Evolutionary conservation across 30 jellyfish, hydroid and myxozoan genomes (phyloP), one percentile per base, ranked within the genome.

Genomic region (Aurelia sp.): DNA sequence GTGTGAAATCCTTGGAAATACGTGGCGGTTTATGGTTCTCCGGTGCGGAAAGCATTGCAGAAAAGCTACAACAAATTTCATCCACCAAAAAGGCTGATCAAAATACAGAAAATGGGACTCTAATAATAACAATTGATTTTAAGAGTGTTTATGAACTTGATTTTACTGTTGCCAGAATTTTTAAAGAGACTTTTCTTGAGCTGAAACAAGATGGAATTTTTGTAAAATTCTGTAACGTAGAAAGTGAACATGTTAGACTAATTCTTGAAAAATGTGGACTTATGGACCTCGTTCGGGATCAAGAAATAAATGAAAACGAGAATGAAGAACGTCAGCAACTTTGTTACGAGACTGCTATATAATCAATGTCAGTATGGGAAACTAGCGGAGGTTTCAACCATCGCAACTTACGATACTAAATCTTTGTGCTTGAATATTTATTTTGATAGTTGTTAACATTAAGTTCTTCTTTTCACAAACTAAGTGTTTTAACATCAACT

Each of bases 11-110:
- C 2, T 21, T 86, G 31, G 13, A 37, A 4, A 40, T 84, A 3
- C 57, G 85, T 10, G 87, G 90, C 7, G 86, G 76, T 33, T 18
- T 86, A 50, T 57, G 86, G 90, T 91, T 73, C 37, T 88, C 98
- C 3, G 94, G 94, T 5, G 44, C 91, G 31, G 90, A 78, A 4
- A 51, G 53, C 58, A 16, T 91, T 10, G 55, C 76, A 12, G 53
- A 22, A 0, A 17, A 66, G 11, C 53, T 91, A 6, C 76, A 35
- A 47, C n/a, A 50, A 2, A 18, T 81, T 1, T 30, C 21, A 13
- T 23, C 18, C 11, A 27, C 50, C 17, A 1, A 4, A 21, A 15
- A 68, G 37, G 66, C 47, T 12, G 31, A 9, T 62, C 44, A 73
- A n/a, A 64, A 27, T 8, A 47, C 74, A 17, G 67, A 15, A 20